A percentile compares a stretch with the other conserved stretches of the same genome.
phyloP scores from a whole-genome alignment of 2,888 invertebrate species.

The Lepidochitona cinerea region DNA sequence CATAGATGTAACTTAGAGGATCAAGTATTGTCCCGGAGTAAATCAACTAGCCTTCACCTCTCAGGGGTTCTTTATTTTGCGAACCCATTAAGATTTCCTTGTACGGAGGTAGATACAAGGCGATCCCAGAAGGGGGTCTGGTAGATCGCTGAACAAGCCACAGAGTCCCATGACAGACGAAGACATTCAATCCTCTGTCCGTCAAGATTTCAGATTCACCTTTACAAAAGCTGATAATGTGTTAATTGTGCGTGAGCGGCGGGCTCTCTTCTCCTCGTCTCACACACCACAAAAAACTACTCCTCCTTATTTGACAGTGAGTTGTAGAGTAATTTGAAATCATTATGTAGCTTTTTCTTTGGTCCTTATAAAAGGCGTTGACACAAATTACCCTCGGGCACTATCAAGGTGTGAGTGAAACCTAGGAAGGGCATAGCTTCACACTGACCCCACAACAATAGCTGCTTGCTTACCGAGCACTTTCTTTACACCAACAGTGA shows the following conservation, averaged over 20 bases:
- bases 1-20: background rate
- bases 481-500: background rate
- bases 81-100: background rate
- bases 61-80: background rate
- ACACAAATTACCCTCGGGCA: constrained; percentile 6
- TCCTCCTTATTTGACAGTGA: background rate
- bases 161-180: background rate
- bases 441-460: background rate
- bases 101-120: background rate
- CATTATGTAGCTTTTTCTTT: background rate
- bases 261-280: background rate
- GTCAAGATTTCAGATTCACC: no score
- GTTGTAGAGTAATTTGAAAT: background rate
- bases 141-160: background rate
- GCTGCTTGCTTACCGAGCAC: background rate
- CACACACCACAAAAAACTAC: background rate
- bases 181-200: background rate
- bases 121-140: background rate
- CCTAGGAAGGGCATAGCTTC: background rate
- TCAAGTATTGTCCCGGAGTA: background rate
- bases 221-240: background rate
- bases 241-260: background rate
- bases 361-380: background rate
- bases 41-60: background rate
- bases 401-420: background rate